Percentiles rank a stretch among this genome's conserved stretches.
phyloP scores from a whole-genome alignment of 2,888 invertebrate species.

The Tenodera sinensis region DNA sequence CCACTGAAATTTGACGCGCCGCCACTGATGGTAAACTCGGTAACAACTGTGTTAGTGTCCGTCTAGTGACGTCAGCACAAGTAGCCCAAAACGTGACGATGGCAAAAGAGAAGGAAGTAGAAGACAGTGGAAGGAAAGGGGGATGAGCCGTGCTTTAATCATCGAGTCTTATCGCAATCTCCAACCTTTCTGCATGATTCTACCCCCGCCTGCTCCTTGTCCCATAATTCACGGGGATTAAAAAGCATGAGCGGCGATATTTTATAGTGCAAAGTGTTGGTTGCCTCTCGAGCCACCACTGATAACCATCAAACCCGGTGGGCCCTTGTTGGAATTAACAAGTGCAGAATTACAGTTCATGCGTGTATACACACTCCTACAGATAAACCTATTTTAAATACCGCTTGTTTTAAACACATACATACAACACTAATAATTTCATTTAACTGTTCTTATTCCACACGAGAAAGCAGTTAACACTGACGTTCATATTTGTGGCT shows the following conservation, averaged over 20 bases:
- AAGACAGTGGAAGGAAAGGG: background rate
- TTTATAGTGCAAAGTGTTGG: background rate
- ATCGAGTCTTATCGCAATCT: background rate
- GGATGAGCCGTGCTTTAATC: background rate
- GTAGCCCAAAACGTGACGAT: background rate
- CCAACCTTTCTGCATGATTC: background rate
- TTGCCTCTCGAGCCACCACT: background rate
- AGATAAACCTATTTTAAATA: background rate
- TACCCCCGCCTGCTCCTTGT: background rate
- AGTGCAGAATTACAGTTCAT: background rate
- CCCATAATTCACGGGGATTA: conserved; percentile 13
- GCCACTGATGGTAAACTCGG: background rate
- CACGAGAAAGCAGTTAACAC: background rate
- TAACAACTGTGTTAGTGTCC: background rate
- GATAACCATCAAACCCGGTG: background rate
- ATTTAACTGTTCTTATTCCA: background rate
- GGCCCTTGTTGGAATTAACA: background rate
- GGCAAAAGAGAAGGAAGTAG: background rate
- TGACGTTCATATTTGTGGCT: background rate
- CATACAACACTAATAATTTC: background rate
- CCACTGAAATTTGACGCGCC: no score
- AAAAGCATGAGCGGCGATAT: conserved; percentile 7
- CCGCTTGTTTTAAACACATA: background rate
- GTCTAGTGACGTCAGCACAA: background rate
- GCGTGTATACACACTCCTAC: background rate